Evolutionary conservation across 64 coral and sea anemone genomes (phyloP).

Genomic region (Astreopora myriophthalma): DNA sequence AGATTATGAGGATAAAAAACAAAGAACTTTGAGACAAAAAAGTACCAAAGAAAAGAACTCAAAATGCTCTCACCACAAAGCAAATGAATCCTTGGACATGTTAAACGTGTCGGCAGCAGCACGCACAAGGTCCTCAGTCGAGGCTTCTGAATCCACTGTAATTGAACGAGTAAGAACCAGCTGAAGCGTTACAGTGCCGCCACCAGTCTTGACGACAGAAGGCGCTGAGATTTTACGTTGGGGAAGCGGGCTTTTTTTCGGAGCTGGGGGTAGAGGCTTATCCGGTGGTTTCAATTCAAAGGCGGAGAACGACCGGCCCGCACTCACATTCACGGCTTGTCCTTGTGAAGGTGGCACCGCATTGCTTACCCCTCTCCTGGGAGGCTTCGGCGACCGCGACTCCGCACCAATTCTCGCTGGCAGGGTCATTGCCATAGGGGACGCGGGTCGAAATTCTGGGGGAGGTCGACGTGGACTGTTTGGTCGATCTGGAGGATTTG

Average conservation of each 20-base stretch:
- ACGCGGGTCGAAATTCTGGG: background rate
- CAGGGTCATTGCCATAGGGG: background rate
- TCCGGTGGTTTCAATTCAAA: background rate
- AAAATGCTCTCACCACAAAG: conserved; percentile 67
- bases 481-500: conserved; percentile 26
- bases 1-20: too few species aligned
- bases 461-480: background rate
- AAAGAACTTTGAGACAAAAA: too few species aligned
- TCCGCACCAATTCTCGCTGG: background rate
- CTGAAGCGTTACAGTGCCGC: conserved; percentile 69
- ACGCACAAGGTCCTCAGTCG: conserved; percentile 50
- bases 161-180: conserved; percentile 77
- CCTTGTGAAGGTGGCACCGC: too few species aligned
- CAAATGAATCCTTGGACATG: conserved; percentile 60
- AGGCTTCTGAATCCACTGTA: conserved; percentile 56
- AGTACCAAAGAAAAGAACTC: background rate
- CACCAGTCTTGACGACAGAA: background rate
- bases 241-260: conserved; percentile 33
- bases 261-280: background rate
- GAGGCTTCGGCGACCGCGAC: conserved; percentile 31
- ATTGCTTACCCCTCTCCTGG: background rate
- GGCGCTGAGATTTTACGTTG: background rate
- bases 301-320: background rate
- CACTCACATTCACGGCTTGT: background rate
- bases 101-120: conserved; percentile 71